Percentiles rank a stretch among this genome's conserved stretches.
phyloP scores from a whole-genome alignment of 2,113 vertebrate species.

The Podarcis muralis region DNA sequence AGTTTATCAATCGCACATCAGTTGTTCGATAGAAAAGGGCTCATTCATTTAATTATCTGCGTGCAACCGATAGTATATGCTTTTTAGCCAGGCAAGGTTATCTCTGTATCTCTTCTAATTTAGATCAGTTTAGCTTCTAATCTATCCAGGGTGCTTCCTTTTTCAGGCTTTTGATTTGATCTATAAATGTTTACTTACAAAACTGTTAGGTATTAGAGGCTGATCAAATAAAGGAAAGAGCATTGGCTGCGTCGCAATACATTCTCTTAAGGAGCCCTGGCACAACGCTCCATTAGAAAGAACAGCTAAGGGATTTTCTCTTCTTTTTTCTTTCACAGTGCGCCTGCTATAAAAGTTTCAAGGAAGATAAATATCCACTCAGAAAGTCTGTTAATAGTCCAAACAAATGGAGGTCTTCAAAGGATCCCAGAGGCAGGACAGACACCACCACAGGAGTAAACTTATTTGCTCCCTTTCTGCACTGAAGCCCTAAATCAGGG shows the following conservation, averaged over 20 bases:
- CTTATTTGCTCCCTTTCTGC: background rate
- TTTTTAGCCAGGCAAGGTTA: slow-evolving; percentile 83
- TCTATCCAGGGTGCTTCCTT: slow-evolving; percentile 73
- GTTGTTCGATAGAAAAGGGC: slow-evolving; percentile 81
- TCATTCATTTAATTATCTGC: slow-evolving; percentile 82
- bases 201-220: slow-evolving; percentile 74
- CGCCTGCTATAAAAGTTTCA: slow-evolving; percentile 67
- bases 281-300: slow-evolving; percentile 41
- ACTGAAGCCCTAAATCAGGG: background rate
- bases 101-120: slow-evolving; percentile 80
- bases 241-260: slow-evolving; percentile 26
- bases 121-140: slow-evolving; percentile 73
- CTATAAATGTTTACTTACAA: slow-evolving; percentile 72
- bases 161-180: slow-evolving; percentile 67
- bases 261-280: slow-evolving; percentile 53
- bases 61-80: slow-evolving; percentile 76
- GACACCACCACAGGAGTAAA: slow-evolving; percentile 34
- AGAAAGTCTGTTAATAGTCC: slow-evolving; percentile 74
- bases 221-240: slow-evolving; percentile 75
- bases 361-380: slow-evolving; percentile 74
- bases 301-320: slow-evolving; percentile 31
- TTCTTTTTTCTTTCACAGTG: slow-evolving; percentile 41
- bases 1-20: slow-evolving; percentile 80
- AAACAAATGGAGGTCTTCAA: slow-evolving; percentile 73
- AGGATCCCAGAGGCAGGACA: slow-evolving; percentile 52